phyloP scores from a whole-genome alignment of 2,113 vertebrate genomes.

The Morone saxatilis region DNA sequence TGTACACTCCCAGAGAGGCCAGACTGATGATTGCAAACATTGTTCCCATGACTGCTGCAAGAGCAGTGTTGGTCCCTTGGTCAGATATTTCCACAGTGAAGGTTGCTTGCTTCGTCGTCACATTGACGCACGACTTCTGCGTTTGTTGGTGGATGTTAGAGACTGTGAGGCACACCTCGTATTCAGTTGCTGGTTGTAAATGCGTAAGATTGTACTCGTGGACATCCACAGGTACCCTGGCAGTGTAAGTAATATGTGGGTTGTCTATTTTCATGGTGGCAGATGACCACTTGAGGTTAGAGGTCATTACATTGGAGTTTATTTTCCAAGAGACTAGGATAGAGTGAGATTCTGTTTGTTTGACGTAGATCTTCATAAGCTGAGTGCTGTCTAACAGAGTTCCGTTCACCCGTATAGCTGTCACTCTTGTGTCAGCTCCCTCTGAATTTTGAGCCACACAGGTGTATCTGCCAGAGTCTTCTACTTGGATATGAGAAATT shows the following conservation, averaged over 20 bases:
- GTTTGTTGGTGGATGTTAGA: slow-evolving; percentile 94
- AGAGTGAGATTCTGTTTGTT: slow-evolving; percentile 94
- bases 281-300: slow-evolving; percentile 96
- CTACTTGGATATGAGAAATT: slow-evolving; percentile 90
- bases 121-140: slow-evolving; percentile 95
- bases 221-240: slow-evolving; percentile 95
- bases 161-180: slow-evolving; percentile 96
- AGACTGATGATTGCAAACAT: slow-evolving; percentile 94
- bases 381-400: slow-evolving; percentile 93
- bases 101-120: slow-evolving; percentile 92
- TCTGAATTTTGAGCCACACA: slow-evolving; percentile 96
- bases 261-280: slow-evolving; percentile 99
- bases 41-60: slow-evolving; percentile 94
- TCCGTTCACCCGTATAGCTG: slow-evolving; percentile 92
- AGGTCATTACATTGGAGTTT: slow-evolving; percentile 94
- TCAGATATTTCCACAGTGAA: slow-evolving; percentile 91
- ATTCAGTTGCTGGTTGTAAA: slow-evolving; percentile 95
- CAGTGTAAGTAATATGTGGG: slow-evolving; percentile 97
- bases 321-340: slow-evolving; percentile 98
- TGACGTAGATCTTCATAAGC: slow-evolving; percentile 94
- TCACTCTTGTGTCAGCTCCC: slow-evolving; percentile 94
- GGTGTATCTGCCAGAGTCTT: slow-evolving; percentile 95
- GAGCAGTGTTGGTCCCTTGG: slow-evolving; percentile 92
- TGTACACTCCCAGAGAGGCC: slow-evolving; percentile 89
- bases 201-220: slow-evolving; percentile 98